Evolutionary conservation across 1,140 invertebrate genomes (phyloP).

Genomic region (Psilanteris sp.): DNA sequence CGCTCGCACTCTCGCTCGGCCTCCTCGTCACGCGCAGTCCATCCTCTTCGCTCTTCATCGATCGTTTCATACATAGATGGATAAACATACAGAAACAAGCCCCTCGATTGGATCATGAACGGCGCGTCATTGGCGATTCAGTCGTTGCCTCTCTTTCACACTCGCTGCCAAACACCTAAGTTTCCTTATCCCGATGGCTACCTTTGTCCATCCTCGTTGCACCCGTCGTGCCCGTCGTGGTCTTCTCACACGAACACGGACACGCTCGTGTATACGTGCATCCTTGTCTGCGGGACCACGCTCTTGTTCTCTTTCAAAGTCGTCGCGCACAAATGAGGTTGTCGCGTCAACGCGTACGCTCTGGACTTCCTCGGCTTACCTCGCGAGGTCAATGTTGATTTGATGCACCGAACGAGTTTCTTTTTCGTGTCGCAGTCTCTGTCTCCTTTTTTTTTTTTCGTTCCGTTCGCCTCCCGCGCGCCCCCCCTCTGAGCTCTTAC

Average conservation of each 20-base stretch:
- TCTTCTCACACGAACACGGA: no score
- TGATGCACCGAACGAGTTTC: constrained; percentile 70
- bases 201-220: constrained; percentile 28
- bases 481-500: constrained; percentile 20
- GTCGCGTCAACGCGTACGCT: constrained; percentile 76
- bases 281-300: constrained; percentile 33
- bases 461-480: neutral
- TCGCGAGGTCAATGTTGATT: constrained; percentile 55
- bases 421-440: no score
- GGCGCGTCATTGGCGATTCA: constrained; percentile 46
- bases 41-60: constrained; percentile 39
- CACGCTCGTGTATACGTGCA: constrained; percentile 7
- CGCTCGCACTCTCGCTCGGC: no score
- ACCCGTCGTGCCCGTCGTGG: neutral
- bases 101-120: constrained; percentile 57
- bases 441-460: no score
- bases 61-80: constrained; percentile 26
- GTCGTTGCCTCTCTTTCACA: constrained; percentile 55
- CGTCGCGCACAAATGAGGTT: constrained; percentile 78
- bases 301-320: constrained; percentile 65
- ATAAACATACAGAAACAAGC: constrained; percentile 51
- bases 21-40: no score
- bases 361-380: constrained; percentile 59
- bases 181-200: constrained; percentile 54
- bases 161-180: constrained; percentile 44